phyloP scores from a whole-genome alignment of 2,888 invertebrate species.

The Papilio gigon region DNA sequence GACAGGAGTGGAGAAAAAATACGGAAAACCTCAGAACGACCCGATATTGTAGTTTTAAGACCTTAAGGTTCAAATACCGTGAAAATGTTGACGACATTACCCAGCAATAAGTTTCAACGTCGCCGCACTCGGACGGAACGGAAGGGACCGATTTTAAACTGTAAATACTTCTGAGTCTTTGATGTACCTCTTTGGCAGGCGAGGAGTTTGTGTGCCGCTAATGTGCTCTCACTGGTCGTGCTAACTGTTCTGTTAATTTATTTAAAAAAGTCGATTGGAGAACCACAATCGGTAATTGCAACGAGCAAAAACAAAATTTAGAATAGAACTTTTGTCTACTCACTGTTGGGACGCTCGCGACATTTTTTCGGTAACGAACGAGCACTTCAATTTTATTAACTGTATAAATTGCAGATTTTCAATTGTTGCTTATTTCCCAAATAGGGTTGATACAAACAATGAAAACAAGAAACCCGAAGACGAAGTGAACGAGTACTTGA shows the following conservation, averaged over 20 bases:
- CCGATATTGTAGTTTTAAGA: constrained; percentile 19
- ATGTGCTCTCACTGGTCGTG: too few relatives aligned
- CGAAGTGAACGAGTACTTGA: constrained; percentile 97
- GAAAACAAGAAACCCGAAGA: constrained; percentile 93
- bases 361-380: too few relatives aligned
- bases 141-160: neutral
- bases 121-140: neutral
- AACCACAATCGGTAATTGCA: too few relatives aligned
- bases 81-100: constrained; percentile 8
- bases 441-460: constrained; percentile 84
- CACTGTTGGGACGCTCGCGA: too few relatives aligned
- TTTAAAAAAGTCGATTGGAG: too few relatives aligned
- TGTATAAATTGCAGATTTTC: neutral
- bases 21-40: neutral
- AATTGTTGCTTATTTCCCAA: neutral
- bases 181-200: neutral
- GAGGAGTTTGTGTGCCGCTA: too few relatives aligned
- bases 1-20: neutral
- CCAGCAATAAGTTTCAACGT: constrained; percentile 22
- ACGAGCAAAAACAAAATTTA: too few relatives aligned
- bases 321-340: too few relatives aligned
- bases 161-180: neutral
- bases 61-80: neutral
- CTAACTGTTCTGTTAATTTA: too few relatives aligned
- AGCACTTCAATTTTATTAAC: neutral